Evolutionary conservation across 30 jellyfish, hydroid and myxozoan genomes (phyloP).

Genomic region (Pseudorhiza aurosa): DNA sequence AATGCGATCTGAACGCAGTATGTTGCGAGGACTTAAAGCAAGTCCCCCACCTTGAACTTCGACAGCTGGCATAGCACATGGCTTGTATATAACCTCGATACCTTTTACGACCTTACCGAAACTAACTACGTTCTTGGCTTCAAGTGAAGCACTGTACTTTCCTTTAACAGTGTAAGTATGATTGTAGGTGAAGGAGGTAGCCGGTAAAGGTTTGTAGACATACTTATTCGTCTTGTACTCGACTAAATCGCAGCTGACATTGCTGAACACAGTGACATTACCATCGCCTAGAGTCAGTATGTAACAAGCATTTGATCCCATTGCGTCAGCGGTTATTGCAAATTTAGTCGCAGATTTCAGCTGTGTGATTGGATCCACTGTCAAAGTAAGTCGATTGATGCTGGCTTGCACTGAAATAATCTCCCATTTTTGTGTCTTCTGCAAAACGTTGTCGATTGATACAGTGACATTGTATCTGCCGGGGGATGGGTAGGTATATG

Average conservation of each 20-base stretch:
- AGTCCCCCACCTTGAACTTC: constrained; percentile 63
- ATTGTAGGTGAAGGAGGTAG: constrained; percentile 12
- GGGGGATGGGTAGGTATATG: constrained; percentile 42
- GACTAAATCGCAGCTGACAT: constrained; percentile 21
- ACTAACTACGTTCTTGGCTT: constrained; percentile 68
- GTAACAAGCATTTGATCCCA: constrained; percentile 79
- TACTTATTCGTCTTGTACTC: constrained; percentile 12
- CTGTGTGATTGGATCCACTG: constrained; percentile 23
- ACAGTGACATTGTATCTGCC: constrained; percentile 74
- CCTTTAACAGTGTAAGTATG: constrained; percentile 72
- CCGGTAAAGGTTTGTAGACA: constrained; percentile 12
- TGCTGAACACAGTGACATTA: constrained; percentile 58
- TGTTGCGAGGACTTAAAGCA: constrained; percentile 15
- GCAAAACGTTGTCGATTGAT: constrained; percentile 57
- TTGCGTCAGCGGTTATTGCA: constrained; percentile 48
- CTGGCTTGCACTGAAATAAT: constrained; percentile 51
- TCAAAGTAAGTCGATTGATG: constrained; percentile 38
- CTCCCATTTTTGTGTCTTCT: constrained; percentile 29
- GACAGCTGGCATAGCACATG: constrained; percentile 78
- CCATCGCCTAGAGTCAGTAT: constrained; percentile 77
- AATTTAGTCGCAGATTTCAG: constrained; percentile 45
- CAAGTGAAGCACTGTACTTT: constrained; percentile 39
- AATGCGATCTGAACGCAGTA: constrained; percentile 42
- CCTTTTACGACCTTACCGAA: constrained; percentile 10
- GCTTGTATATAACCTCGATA: constrained; percentile 67